Percentiles rank a stretch among this genome's conserved stretches.
phyloP scores from a whole-genome alignment of 2,797 vertebrate genomes.

The Pangasius larnaudii region DNA sequence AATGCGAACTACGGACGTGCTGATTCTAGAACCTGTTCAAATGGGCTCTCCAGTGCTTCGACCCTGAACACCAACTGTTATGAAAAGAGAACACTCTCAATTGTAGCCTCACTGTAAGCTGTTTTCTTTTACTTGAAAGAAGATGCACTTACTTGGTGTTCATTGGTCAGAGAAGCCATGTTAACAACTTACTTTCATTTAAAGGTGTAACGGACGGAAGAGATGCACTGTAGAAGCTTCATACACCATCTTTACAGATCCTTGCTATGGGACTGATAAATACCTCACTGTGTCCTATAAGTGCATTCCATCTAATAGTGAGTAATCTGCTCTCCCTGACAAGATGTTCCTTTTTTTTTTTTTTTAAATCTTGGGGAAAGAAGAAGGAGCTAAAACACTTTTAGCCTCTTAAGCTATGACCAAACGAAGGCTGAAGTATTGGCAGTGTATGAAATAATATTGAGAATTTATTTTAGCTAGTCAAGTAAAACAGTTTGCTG shows the following conservation, averaged over 20 bases:
- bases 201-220: conserved; percentile 64
- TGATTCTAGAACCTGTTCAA: neutral
- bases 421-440: neutral
- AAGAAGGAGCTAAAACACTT: neutral
- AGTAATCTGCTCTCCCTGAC: conserved; percentile 37
- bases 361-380: no score
- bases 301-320: no score
- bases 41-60: neutral
- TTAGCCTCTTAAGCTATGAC: neutral
- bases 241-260: conserved; percentile 37
- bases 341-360: neutral
- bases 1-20: conserved; percentile 7
- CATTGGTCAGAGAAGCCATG: neutral
- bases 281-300: conserved; percentile 66
- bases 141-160: no score
- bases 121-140: neutral
- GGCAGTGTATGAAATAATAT: no score
- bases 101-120: neutral
- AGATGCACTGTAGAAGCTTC: conserved; percentile 55
- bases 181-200: neutral
- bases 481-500: no score
- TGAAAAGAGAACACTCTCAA: neutral
- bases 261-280: conserved; percentile 52
- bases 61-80: neutral
- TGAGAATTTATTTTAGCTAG: no score